These are phyloP conservation scores for Macrochelys suwanniensis DNA, from an alignment of 2,797 vertebrate genomes.

Conservation along the genomic window DNA sequence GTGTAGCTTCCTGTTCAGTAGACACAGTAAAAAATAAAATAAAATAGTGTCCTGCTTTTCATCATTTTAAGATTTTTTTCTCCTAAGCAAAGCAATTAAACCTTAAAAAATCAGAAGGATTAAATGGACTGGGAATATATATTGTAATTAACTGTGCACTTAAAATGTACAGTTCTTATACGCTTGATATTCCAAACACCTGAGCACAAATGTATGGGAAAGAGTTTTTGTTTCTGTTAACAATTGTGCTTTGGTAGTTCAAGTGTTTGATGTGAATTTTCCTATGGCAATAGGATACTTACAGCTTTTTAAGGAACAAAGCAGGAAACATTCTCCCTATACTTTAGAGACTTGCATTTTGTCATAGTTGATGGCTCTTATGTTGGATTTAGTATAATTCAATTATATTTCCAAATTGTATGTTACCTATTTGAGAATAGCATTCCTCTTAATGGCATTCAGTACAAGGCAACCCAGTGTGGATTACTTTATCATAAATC, in stretches of 20 bases:
- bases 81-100: background rate
- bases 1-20: background rate
- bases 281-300: background rate
- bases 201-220: background rate
- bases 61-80: background rate
- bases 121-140: background rate
- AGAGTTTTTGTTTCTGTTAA: background rate
- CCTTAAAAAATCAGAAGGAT: background rate
- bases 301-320: slow-evolving; percentile 29
- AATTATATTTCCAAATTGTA: slow-evolving; percentile 15
- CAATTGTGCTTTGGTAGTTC: background rate
- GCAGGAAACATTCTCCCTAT: background rate
- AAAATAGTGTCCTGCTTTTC: background rate
- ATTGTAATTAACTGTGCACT: background rate
- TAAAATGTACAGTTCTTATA: background rate
- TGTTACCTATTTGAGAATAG: background rate
- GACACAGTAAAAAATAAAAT: background rate
- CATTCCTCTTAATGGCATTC: background rate
- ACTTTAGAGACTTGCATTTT: background rate
- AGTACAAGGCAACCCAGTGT: background rate
- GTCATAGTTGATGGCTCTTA: background rate
- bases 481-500: background rate
- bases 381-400: background rate
- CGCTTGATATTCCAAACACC: slow-evolving; percentile 26
- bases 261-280: background rate